Percentiles rank a stretch among this genome's conserved stretches.
These are phyloP conservation scores for Craniophora ligustri DNA, from an alignment of 2,888 invertebrate genomes.

Conservation along the genomic window DNA sequence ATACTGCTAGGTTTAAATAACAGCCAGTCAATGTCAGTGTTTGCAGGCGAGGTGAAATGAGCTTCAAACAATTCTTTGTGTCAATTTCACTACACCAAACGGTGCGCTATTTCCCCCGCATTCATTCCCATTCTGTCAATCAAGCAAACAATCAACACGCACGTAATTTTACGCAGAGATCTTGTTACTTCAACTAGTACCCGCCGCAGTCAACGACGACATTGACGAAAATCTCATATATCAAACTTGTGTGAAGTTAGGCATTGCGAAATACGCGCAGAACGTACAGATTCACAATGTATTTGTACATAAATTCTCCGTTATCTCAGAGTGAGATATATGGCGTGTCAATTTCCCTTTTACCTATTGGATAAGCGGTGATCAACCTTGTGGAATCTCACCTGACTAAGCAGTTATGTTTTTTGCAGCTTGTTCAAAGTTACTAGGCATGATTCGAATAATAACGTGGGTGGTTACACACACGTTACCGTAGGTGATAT, in stretches of 20 bases:
- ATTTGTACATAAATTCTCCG: conserved; percentile 29
- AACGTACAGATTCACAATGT: conserved; percentile 27
- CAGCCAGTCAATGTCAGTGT: conserved; percentile 41
- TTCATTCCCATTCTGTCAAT: conserved; percentile 56
- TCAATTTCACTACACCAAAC: conserved; percentile 38
- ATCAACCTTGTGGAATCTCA: conserved; percentile 30
- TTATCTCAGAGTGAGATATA: conserved; percentile 42
- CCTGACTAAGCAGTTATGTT: conserved; percentile 34
- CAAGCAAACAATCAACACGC: conserved; percentile 45
- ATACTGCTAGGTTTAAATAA: conserved; percentile 38
- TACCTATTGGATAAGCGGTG: conserved; percentile 33
- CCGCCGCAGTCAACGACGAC: conserved; percentile 42
- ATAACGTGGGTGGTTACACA: conserved; percentile 46
- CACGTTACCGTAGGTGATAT: conserved; percentile 32
- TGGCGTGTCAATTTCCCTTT: conserved; percentile 46
- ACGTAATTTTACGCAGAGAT: conserved; percentile 55
- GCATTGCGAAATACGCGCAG: conserved; percentile 27
- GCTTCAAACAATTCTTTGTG: conserved; percentile 42
- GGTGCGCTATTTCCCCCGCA: conserved; percentile 36
- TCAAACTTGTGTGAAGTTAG: conserved; percentile 56
- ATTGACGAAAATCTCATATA: conserved; percentile 67
- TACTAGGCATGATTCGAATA: conserved; percentile 29
- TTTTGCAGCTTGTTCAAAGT: conserved; percentile 35
- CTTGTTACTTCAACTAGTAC: conserved; percentile 56
- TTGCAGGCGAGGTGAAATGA: conserved; percentile 26